Evolutionary conservation across 1,140 invertebrate genomes (phyloP), one percentile per base, ranked within the genome.

Genomic region (Lordiphosa mommai): DNA sequence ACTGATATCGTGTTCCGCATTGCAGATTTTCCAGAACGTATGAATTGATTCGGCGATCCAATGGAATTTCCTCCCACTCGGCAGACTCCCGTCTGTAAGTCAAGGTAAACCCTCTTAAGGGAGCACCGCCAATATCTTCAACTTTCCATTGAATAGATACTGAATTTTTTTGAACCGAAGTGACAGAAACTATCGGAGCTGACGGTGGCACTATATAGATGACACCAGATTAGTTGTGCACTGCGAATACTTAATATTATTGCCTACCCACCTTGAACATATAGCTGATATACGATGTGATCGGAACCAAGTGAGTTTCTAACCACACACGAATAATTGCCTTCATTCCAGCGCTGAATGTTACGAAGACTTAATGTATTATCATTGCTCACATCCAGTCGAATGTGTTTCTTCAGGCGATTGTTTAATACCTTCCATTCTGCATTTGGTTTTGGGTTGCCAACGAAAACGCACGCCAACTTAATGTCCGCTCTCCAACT

Each of bases 1-100:
- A 89, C 55, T 94, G 92, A 74, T 95, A 95, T 13, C 91, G 92
- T 27, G 93, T 94, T 1, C 94, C 94, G 72, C 94, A 95, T 1
- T 91, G 85, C 1, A 95, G 89, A 40, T 92, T 91, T 36, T 92
- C 91, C 2, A 95, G 76, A 1, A 92, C 92, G 59, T 93, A 92
- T 20, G 90, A 93, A 0, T 91, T 91, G 1, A 91, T 90, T 29
- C 92, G 90, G 20, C 93, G 89, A 6, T 93, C 91, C 13, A 94
- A 84, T 49, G 91, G 88, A 6, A 93, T 65, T 73, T 94, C 93
- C 46, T 93, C 91, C 64, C 92, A 89, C 40, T 92, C 92, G 1
- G 91, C 92, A 50, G 92, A 91, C 14, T 92, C 90, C 16, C 91
- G 91, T 52, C 92, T 90, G 69, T 92, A 94, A 61, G 92, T 92